These are phyloP conservation scores for Oreohelix idahoensis DNA, from an alignment of 1,140 invertebrate genomes.

Conservation along the genomic window DNA sequence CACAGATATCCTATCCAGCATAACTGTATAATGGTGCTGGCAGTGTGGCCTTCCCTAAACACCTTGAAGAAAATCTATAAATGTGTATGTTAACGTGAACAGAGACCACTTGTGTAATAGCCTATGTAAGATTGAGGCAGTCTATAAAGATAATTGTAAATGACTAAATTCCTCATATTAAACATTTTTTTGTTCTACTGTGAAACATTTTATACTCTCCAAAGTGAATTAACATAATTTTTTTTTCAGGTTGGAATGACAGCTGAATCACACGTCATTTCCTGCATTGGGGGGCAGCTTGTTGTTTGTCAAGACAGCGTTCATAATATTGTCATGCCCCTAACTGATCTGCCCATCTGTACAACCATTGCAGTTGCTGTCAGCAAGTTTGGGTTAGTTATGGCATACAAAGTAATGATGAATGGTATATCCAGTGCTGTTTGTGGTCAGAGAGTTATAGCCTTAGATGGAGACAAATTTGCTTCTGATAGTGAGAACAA, in stretches of 20 bases:
- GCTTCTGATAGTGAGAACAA: not conserved
- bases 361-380: conserved; percentile 57
- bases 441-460: conserved; percentile 54
- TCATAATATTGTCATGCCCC: conserved; percentile 54
- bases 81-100: too few relatives aligned
- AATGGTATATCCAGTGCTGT: conserved; percentile 53
- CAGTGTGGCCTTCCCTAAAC: too few relatives aligned
- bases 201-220: not conserved
- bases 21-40: too few relatives aligned
- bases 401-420: conserved; percentile 60
- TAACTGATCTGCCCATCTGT: conserved; percentile 60
- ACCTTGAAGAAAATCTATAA: too few relatives aligned
- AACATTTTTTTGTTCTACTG: not conserved
- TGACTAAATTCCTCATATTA: too few relatives aligned
- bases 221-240: not conserved
- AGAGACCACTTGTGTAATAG: too few relatives aligned
- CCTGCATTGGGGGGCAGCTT: conserved; percentile 61
- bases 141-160: too few relatives aligned
- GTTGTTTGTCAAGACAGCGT: conserved; percentile 56
- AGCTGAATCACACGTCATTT: conserved; percentile 56
- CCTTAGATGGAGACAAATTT: not conserved
- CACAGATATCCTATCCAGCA: too few relatives aligned
- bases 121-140: too few relatives aligned
- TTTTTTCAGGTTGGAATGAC: conserved; percentile 58
- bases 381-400: conserved; percentile 52